Conservation (phyloP, 2,888 invertebrate species). For the Hecatera dysodea region DNA sequence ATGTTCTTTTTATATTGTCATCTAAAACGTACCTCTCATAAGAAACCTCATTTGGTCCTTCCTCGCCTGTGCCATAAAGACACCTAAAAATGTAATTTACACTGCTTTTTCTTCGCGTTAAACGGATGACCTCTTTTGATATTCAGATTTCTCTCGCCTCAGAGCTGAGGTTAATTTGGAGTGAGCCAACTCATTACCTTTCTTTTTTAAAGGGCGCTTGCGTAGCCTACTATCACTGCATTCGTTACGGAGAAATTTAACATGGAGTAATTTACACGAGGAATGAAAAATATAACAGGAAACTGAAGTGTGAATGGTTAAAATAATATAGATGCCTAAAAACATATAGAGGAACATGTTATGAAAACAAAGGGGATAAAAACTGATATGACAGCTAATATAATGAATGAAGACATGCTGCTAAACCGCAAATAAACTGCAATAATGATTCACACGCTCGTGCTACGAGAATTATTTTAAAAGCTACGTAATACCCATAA, state of each 20-base stretch:
- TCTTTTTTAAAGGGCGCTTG: slow-evolving; percentile 55
- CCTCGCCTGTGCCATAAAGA: slow-evolving; percentile 15
- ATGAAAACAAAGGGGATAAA: too few species aligned
- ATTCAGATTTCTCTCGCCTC: slow-evolving; percentile 66
- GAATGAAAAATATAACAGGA: not conserved
- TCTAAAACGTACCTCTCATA: not conserved
- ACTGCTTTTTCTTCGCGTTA: slow-evolving; percentile 55
- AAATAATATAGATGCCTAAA: not conserved
- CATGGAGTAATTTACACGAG: not conserved
- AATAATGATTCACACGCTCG: not conserved
- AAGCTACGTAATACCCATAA: not conserved
- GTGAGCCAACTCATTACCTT: slow-evolving; percentile 62
- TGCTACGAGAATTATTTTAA: slow-evolving; percentile 11
- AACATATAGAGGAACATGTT: not conserved
- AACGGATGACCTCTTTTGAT: slow-evolving; percentile 69
- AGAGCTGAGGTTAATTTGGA: slow-evolving; percentile 65
- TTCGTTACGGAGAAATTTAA: slow-evolving; percentile 15
- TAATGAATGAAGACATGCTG: not conserved
- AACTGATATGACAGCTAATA: not conserved
- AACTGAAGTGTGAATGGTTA: not conserved
- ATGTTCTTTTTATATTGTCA: not conserved
- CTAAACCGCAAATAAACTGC: not conserved
- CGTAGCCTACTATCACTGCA: slow-evolving; percentile 35
- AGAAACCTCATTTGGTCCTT: slow-evolving; percentile 18
- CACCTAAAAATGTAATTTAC: slow-evolving; percentile 54